A percentile compares a stretch with the other conserved stretches of the same genome.
Evolutionary conservation across 2,888 invertebrate species (phyloP).

Genomic region (Leptopterna dolabrata): DNA sequence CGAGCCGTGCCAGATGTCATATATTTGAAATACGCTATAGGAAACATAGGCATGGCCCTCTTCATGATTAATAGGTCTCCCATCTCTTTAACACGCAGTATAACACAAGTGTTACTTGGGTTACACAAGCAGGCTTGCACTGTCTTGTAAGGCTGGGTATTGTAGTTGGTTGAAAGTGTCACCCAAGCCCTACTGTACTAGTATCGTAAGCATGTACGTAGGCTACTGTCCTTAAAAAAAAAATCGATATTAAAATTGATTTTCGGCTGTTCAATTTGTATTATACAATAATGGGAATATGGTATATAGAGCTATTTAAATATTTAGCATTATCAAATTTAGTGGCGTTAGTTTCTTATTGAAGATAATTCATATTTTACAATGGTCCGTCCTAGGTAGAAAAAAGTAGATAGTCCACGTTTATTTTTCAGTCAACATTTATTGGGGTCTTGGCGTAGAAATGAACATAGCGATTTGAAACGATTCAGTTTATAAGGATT

Average conservation of each 20-base stretch:
- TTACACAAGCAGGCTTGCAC: no score
- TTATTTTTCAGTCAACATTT: not conserved
- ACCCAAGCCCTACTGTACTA: no score
- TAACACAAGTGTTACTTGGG: no score
- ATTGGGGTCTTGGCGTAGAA: not conserved
- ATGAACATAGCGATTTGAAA: not conserved
- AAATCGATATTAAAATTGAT: not conserved
- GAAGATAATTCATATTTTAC: not conserved
- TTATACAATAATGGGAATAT: not conserved
- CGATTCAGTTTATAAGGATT: not conserved
- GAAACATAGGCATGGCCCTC: no score
- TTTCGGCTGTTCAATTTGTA: not conserved
- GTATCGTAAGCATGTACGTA: no score
- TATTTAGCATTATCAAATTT: not conserved
- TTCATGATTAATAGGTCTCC: no score
- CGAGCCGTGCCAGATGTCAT: no score
- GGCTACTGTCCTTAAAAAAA: not conserved
- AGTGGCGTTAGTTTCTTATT: not conserved
- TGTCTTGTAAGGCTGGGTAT: no score
- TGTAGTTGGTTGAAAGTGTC: no score
- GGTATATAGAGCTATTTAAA: not conserved
- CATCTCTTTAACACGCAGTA: no score
- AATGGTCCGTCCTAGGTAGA: not conserved
- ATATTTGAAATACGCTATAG: no score
- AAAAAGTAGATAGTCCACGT: not conserved